phyloP scores from a whole-genome alignment of 2,888 invertebrate genomes.

The Caenorhabditis wallacei region DNA sequence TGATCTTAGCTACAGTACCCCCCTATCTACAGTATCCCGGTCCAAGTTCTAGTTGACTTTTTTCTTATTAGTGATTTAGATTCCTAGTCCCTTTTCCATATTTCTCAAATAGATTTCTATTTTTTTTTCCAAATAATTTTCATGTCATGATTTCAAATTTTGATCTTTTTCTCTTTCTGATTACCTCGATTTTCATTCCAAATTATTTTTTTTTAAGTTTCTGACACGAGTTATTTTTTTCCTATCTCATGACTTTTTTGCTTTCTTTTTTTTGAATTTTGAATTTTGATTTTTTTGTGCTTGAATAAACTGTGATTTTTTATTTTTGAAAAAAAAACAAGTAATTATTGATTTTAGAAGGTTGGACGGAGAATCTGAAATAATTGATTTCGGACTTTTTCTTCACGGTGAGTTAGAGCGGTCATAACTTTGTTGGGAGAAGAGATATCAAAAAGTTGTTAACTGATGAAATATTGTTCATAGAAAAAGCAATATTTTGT shows the following conservation, averaged over 20 bases:
- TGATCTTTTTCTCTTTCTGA: neutral
- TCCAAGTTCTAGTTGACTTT: neutral
- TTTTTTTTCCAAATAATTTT: neutral
- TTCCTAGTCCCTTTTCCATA: neutral
- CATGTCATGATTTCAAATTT: neutral
- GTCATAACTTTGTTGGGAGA: too few species aligned
- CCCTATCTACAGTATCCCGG: too few species aligned
- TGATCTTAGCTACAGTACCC: constrained; percentile 25
- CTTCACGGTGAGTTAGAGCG: too few species aligned
- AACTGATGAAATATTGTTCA: too few species aligned
- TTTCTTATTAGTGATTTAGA: constrained; percentile 13
- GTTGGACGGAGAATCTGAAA: neutral
- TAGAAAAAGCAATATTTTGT: too few species aligned
- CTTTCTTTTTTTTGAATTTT: neutral
- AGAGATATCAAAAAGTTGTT: too few species aligned
- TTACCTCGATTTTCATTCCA: neutral
- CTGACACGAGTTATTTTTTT: neutral
- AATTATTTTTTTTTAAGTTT: too few species aligned
- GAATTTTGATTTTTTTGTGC: neutral
- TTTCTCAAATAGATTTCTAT: neutral
- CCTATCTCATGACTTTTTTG: neutral
- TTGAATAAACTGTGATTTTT: neutral
- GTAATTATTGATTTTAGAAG: neutral
- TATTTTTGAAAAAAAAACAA: neutral
- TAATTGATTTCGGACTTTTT: neutral